Evolutionary conservation across 2,888 invertebrate species (phyloP).

Genomic region (Drosophila dives): DNA sequence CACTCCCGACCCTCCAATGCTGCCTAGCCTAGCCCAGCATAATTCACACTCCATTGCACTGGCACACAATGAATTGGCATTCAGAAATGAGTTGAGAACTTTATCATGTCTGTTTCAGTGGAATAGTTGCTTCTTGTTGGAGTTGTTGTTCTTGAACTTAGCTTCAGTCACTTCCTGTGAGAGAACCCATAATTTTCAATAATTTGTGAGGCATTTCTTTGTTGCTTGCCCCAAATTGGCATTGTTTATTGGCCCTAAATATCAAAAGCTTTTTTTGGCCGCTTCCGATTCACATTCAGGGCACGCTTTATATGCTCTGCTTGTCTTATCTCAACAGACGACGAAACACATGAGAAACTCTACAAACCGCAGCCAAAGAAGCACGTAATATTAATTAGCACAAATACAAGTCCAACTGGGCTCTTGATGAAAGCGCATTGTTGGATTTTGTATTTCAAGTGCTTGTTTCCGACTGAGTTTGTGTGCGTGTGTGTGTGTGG

Average conservation of each 20-base stretch:
- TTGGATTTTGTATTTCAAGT: constrained; percentile 47
- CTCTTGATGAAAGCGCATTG: constrained; percentile 43
- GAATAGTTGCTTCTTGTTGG: constrained; percentile 5
- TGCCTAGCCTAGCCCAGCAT: constrained; percentile 33
- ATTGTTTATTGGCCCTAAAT: constrained; percentile 51
- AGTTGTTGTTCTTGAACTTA: constrained; percentile 16
- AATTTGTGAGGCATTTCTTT: constrained; percentile 27
- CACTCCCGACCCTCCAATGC: background rate
- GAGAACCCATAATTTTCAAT: constrained; percentile 38
- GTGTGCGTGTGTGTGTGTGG: background rate
- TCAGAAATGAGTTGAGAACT: constrained; percentile 29
- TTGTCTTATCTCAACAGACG: constrained; percentile 48
- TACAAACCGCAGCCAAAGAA: constrained; percentile 46
- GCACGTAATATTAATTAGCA: constrained; percentile 80
- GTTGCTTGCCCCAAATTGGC: constrained; percentile 61
- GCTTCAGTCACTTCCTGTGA: constrained; percentile 41
- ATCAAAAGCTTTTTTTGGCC: constrained; percentile 25
- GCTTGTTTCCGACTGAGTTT: background rate
- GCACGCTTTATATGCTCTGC: constrained; percentile 59
- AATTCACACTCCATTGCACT: constrained; percentile 74
- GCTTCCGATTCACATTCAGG: constrained; percentile 67
- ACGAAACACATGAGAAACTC: constrained; percentile 37
- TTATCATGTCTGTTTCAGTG: constrained; percentile 13
- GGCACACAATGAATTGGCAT: constrained; percentile 24
- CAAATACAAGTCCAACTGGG: constrained; percentile 27